A percentile compares a stretch with the other conserved stretches of the same genome.
phyloP scores from a whole-genome alignment of 2,888 invertebrate species.

The Carterocephalus palaemon region DNA sequence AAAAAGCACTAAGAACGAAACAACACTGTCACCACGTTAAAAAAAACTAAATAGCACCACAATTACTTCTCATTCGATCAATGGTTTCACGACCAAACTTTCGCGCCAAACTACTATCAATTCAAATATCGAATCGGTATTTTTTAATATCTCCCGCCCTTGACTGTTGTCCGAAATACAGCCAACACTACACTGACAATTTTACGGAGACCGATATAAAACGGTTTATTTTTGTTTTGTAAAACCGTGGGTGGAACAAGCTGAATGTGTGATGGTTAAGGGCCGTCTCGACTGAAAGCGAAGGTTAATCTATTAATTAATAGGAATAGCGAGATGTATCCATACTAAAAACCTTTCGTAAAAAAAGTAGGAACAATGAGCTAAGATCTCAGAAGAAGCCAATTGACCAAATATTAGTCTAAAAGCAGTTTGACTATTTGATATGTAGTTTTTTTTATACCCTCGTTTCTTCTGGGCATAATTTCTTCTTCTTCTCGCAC shows the following conservation, averaged over 20 bases:
- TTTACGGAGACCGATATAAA: slow-evolving; percentile 42
- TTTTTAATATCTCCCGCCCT: slow-evolving; percentile 24
- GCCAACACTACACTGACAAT: slow-evolving; percentile 39
- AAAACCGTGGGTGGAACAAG: slow-evolving; percentile 46
- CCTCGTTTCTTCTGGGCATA: background rate
- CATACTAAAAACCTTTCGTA: too few species aligned
- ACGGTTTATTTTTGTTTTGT: slow-evolving; percentile 49
- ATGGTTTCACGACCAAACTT: slow-evolving; percentile 9
- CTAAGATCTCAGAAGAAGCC: too few species aligned
- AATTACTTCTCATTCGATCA: background rate
- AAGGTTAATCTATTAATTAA: too few species aligned
- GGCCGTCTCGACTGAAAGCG: slow-evolving; percentile 1
- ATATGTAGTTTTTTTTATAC: too few species aligned
- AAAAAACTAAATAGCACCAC: too few species aligned
- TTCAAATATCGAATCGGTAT: slow-evolving; percentile 15
- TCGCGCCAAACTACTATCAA: slow-evolving; percentile 30
- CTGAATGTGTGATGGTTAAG: slow-evolving; percentile 28
- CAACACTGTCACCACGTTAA: too few species aligned
- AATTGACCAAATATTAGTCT: too few species aligned
- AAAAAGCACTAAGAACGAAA: too few species aligned
- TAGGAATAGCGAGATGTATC: too few species aligned
- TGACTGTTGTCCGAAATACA: slow-evolving; percentile 33
- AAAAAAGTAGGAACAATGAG: too few species aligned
- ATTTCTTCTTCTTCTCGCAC: too few species aligned
- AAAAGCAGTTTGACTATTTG: too few species aligned